Evolutionary conservation across 2,113 vertebrate species (phyloP).

Genomic region (Jaculus jaculus): DNA sequence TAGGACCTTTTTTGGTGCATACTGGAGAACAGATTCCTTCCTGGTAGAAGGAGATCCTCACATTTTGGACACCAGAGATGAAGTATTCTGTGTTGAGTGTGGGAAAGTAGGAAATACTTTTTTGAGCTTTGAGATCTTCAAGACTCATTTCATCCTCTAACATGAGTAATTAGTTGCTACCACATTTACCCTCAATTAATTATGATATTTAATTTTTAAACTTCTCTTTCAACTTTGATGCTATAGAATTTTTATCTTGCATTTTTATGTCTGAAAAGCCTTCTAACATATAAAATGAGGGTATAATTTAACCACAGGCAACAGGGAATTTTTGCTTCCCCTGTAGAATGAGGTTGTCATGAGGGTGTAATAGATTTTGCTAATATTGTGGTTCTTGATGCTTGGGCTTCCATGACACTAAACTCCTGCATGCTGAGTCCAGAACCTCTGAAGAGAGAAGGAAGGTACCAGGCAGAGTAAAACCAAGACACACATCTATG

Average conservation of each 20-base stretch:
- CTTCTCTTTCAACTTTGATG: conserved; percentile 23
- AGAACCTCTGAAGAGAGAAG: not conserved
- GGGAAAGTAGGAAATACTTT: not conserved
- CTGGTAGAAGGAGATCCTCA: not conserved
- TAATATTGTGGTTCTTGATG: not conserved
- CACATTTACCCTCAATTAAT: conserved; percentile 20
- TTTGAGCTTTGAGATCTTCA: not conserved
- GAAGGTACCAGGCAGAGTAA: not conserved
- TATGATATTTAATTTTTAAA: conserved; percentile 29
- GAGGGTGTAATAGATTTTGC: not conserved
- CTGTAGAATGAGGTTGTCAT: not conserved
- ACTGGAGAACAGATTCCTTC: not conserved
- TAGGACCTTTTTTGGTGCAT: not conserved
- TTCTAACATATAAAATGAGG: not conserved
- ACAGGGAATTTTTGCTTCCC: not conserved
- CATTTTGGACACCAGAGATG: not conserved
- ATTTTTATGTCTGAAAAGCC: not conserved
- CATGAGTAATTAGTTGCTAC: not conserved
- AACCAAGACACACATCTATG: not conserved
- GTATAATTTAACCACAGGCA: not conserved
- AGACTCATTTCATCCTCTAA: not conserved
- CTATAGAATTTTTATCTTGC: conserved; percentile 7
- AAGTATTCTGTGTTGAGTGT: not conserved
- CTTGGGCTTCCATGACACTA: not conserved
- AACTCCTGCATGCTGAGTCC: not conserved